Conservation (phyloP, 2,888 invertebrate genomes). For the Drosophila quinaria region DNA sequence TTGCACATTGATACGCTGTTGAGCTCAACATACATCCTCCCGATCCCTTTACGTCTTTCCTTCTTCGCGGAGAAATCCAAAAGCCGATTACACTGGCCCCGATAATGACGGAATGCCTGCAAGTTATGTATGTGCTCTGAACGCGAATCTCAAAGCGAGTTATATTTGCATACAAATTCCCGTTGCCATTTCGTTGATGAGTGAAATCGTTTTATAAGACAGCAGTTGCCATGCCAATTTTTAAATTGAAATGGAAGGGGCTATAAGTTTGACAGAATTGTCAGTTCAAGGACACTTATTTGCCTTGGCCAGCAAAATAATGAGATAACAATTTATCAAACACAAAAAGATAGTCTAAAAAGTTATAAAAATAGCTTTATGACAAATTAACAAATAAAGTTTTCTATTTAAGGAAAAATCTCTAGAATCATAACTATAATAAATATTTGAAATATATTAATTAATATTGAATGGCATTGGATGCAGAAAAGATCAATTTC, state of each 20-base stretch:
- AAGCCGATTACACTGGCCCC: constrained; percentile 6
- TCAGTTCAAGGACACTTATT: not conserved
- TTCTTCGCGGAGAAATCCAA: not conserved
- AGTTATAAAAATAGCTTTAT: not conserved
- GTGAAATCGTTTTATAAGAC: constrained; percentile 5
- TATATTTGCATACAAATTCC: constrained; percentile 7
- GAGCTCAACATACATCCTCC: not conserved
- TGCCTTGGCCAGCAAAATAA: not conserved
- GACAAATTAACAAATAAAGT: not conserved
- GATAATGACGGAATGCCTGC: constrained; percentile 5
- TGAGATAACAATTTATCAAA: not conserved
- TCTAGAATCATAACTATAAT: too few relatives aligned
- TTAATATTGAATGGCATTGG: not conserved
- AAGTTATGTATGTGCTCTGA: constrained; percentile 12
- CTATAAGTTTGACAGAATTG: not conserved
- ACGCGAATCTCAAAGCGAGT: not conserved
- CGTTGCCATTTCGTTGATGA: constrained; percentile 1
- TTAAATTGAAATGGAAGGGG: not conserved
- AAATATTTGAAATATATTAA: not conserved
- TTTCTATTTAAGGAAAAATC: too few relatives aligned
- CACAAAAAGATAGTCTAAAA: not conserved
- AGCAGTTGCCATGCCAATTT: not conserved
- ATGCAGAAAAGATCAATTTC: too few relatives aligned
- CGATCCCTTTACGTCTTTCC: not conserved
- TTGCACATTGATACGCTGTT: constrained; percentile 9